These are phyloP conservation scores for Pseudachorutes palmiensis DNA, from an alignment of 1,140 invertebrate genomes.

Conservation along the genomic window DNA sequence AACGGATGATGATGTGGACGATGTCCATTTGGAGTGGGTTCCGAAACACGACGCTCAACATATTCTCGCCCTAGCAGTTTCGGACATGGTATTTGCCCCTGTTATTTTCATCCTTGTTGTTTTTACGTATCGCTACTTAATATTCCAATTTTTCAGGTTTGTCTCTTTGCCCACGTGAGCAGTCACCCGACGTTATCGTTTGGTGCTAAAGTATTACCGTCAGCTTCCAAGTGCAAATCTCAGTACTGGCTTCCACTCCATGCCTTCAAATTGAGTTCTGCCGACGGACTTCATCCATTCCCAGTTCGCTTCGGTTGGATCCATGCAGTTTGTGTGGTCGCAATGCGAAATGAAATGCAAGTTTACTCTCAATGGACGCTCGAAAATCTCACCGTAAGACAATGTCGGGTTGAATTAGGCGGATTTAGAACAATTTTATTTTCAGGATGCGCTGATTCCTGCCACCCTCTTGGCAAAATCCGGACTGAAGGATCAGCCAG, in stretches of 20 bases:
- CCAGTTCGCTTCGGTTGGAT: slow-evolving; percentile 99
- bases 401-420: neutral
- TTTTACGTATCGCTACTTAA: slow-evolving; percentile 15
- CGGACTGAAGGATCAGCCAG: slow-evolving; percentile 15
- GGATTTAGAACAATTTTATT: slow-evolving; percentile 2
- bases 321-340: slow-evolving; percentile 90
- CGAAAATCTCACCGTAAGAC: slow-evolving; percentile 40
- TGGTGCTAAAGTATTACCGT: slow-evolving; percentile 36
- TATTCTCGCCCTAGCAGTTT: slow-evolving; percentile 91
- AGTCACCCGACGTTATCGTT: slow-evolving; percentile 39
- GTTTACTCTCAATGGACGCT: slow-evolving; percentile 95
- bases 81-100: slow-evolving; percentile 63
- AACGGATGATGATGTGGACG: slow-evolving; percentile 42
- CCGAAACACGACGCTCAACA: slow-evolving; percentile 98
- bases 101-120: slow-evolving; percentile 16
- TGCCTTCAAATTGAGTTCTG: slow-evolving; percentile 81
- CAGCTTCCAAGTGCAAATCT: slow-evolving; percentile 31
- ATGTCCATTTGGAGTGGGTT: slow-evolving; percentile 94
- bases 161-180: slow-evolving; percentile 39
- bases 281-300: slow-evolving; percentile 87
- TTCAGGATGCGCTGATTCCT: slow-evolving; percentile 15
- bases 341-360: slow-evolving; percentile 99
- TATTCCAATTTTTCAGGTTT: slow-evolving; percentile 23
- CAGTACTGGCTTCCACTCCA: slow-evolving; percentile 62
- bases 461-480: slow-evolving; percentile 4